Conservation (phyloP, 2,113 vertebrate species). For the zebrafish (Danio rerio) region GRCz12tu NC_133180.1:42994501-42995000, state of each 20-base stretch:
- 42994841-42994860: not conserved
- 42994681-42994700: constrained; percentile 74
- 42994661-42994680: constrained; percentile 82
- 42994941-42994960: not conserved
- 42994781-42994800: not conserved
- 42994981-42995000: too few species aligned
- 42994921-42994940: not conserved
- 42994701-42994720: not conserved
- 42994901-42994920: not conserved
- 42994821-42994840: not conserved
- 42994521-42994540: constrained; percentile 52
- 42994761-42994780: not conserved
- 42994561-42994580: constrained; percentile 44
- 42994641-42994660: constrained; percentile 73
- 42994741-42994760: not conserved
- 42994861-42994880: not conserved
- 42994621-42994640: constrained; percentile 5
- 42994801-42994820: not conserved
- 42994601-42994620: not conserved
- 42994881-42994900: not conserved
- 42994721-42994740: not conserved
- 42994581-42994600: constrained; percentile 26
- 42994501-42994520: constrained; percentile 39
- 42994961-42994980: not conserved
- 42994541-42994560: constrained; percentile 52